Base-by-base conservation (phyloP, 1,140 invertebrate species). In the Atopsyche davidsoni region DNA sequence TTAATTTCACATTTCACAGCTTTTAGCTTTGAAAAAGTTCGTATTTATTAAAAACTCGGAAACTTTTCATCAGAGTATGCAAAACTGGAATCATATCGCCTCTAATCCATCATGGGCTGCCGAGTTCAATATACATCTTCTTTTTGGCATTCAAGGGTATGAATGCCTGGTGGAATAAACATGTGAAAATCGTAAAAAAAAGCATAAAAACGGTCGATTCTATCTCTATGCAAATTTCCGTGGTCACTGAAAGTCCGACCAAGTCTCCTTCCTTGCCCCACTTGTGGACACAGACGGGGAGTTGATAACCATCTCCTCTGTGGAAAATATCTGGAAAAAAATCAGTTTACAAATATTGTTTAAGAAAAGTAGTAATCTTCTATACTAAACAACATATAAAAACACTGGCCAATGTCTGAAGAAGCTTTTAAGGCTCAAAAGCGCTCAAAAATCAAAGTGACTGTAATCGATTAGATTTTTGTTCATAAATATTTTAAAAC, bases 171-270 rank as follows among this genome's bases (percentile, higher is more conserved):
- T 31, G 55, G 43, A 53, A 57, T 53, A 57, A 57, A 45, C 47
- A 46, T 52, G 53, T 52, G 54, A 50, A 51, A 52, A 53, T 38
- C 25, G 54, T 23, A n/a, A n/a, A n/a, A n/a, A n/a, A 52, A 48
- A 40, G 42, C 46, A 35, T 44, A 45, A 57, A 57, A 57, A 48
- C 32, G 22, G 50, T 35, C 28, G 51, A 57, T 57, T 57, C 55
- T 53, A 57, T 57, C 43, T 57, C 46, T 53, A 57, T 57, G 55
- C 13, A 57, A 57, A 57, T 57, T 53, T 34, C 34, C 38, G 35
- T 40, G 55, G 43, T 39, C 54, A 57, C 49, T 32, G 36, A 17
- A 17, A 39, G 19, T 21, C 25, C 28, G 13, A 9, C 13, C 13
- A 9, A 28, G 13, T 28, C 25, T 28, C 13, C 25, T 28, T 13